A percentile compares a stretch with the other conserved stretches of the same genome.
These are phyloP conservation scores for Sebastes trivittatus DNA, from an alignment of 2,797 vertebrate species.

Conservation along the genomic window DNA sequence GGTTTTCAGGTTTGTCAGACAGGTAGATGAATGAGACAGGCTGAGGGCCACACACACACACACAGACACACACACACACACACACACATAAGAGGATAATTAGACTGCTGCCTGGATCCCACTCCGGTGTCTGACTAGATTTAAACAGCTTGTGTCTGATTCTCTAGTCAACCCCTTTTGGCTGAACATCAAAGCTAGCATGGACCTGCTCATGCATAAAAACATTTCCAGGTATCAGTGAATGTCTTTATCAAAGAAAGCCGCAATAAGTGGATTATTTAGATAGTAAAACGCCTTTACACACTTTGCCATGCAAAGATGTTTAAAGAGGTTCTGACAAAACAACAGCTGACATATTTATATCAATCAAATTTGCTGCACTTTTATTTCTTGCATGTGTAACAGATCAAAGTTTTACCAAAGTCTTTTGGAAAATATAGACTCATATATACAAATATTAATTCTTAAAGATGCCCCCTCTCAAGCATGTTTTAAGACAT, in stretches of 20 bases:
- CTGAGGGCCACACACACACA: not conserved
- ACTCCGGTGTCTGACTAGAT: conserved; percentile 10
- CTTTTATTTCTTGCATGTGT: not conserved
- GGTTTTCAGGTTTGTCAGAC: conserved; percentile 18
- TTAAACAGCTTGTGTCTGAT: conserved; percentile 7
- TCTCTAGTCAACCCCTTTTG: not conserved
- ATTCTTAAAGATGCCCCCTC: not conserved
- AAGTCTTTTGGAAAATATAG: not conserved
- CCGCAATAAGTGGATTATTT: not conserved
- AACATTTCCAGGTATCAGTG: conserved; percentile 5
- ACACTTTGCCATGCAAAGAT: not conserved
- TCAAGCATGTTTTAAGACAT: not conserved
- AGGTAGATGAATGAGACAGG: conserved; percentile 2
- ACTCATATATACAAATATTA: not conserved
- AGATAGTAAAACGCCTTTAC: not conserved
- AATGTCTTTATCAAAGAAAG: conserved; percentile 5
- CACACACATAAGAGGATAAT: conserved; percentile 10
- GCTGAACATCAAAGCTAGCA: conserved; percentile 16
- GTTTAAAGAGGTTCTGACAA: not conserved
- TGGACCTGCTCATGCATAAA: conserved; percentile 10
- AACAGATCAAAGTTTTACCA: not conserved
- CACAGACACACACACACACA: not conserved
- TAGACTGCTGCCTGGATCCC: conserved; percentile 4
- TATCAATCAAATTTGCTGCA: not conserved
- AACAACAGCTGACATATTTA: not conserved